A percentile compares a stretch with the other conserved stretches of the same genome.
Conservation (phyloP, 2,888 invertebrate species). For the Congeria kusceri region DNA sequence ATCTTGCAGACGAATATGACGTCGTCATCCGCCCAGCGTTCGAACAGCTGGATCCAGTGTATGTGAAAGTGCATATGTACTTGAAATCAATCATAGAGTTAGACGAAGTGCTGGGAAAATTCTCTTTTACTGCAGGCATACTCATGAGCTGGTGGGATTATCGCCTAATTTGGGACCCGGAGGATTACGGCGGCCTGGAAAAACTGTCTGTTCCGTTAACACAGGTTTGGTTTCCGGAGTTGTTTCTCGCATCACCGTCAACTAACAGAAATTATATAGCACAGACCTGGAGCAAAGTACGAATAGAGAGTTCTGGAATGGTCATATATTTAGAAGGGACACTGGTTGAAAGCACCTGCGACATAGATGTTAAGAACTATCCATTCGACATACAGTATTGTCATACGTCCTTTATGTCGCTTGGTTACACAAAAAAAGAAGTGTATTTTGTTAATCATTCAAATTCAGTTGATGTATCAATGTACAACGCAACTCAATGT, state of each 20-base stretch:
- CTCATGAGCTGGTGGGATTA: not conserved
- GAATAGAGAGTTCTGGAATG: not conserved
- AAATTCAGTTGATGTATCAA: not conserved
- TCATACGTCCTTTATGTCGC: not conserved
- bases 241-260: not conserved
- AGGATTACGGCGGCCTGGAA: not conserved
- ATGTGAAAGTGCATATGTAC: not conserved
- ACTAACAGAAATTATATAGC: not conserved
- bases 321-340: not conserved
- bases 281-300: not conserved
- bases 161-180: not conserved
- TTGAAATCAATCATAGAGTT: not conserved
- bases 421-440: not conserved
- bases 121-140: not conserved
- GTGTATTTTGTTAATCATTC: not conserved
- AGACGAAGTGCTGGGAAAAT: not conserved
- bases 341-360: slow-evolving; percentile 7
- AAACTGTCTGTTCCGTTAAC: not conserved
- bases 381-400: not conserved
- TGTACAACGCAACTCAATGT: not conserved
- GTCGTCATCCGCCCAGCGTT: too few relatives aligned
- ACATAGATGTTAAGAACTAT: not conserved
- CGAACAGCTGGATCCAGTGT: too few relatives aligned
- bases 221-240: not conserved
- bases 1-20: too few relatives aligned